phyloP scores from a whole-genome alignment of 2,888 invertebrate species.

The Megaustenia siamemsis region DNA sequence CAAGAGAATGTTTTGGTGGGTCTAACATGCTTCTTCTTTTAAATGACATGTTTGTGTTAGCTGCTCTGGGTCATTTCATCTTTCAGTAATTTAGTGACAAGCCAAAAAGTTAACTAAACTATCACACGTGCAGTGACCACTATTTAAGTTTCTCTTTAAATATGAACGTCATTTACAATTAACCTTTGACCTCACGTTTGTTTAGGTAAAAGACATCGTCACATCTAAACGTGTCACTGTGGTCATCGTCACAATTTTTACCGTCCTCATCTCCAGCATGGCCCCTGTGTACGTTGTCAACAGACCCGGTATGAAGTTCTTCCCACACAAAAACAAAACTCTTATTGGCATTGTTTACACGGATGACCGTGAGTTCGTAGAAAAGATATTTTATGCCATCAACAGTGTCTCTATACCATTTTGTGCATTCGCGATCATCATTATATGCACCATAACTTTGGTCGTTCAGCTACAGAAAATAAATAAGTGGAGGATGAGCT shows the following conservation, averaged over 20 bases:
- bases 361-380: not conserved
- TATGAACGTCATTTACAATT: too few species aligned
- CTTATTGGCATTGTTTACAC: slow-evolving; percentile 5
- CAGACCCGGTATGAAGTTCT: not conserved
- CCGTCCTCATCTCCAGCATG: not conserved
- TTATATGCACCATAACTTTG: slow-evolving; percentile 19
- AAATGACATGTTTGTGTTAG: too few species aligned
- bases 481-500: not conserved
- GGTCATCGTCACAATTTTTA: not conserved
- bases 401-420: slow-evolving; percentile 17
- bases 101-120: too few species aligned
- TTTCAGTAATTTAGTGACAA: too few species aligned
- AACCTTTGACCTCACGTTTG: too few species aligned
- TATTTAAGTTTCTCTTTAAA: too few species aligned
- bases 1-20: too few species aligned
- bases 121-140: too few species aligned
- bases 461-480: not conserved
- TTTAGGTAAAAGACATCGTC: slow-evolving; percentile 6
- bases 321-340: slow-evolving; percentile 2
- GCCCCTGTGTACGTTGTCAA: slow-evolving; percentile 23
- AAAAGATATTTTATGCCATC: slow-evolving; percentile 22
- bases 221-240: not conserved
- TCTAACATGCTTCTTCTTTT: too few species aligned
- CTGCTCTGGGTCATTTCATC: too few species aligned
- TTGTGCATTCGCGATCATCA: not conserved